phyloP scores from a whole-genome alignment of 2,113 vertebrate species.

The Dunckerocampus dactyliophorus region DNA sequence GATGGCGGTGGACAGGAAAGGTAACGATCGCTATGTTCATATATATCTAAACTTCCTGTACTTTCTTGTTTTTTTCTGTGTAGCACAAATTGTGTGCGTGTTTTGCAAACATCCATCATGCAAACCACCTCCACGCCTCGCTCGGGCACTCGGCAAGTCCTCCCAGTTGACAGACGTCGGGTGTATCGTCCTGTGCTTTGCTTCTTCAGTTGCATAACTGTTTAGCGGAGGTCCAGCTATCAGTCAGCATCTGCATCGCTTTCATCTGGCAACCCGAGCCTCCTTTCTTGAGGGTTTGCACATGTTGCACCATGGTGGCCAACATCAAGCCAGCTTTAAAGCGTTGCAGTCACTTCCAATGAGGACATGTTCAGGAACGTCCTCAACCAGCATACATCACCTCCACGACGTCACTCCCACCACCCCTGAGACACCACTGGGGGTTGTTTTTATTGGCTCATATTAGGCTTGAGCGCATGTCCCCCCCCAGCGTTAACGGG shows the following conservation, averaged over 20 bases:
- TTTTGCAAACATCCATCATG: background rate
- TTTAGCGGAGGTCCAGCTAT: constrained; percentile 35
- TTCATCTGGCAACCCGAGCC: constrained; percentile 35
- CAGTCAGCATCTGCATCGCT: constrained; percentile 14
- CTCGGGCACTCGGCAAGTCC: constrained; percentile 7
- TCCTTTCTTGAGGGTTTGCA: constrained; percentile 14
- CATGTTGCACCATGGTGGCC: no score
- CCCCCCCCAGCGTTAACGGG: constrained; percentile 6
- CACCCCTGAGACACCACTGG: background rate
- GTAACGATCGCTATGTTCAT: no score
- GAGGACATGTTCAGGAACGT: constrained; percentile 6
- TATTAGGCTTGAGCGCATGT: constrained; percentile 12
- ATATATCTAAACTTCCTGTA: no score
- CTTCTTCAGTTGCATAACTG: constrained; percentile 54
- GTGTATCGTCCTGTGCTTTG: constrained; percentile 17
- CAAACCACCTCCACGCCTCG: constrained; percentile 4
- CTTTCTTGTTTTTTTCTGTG: background rate
- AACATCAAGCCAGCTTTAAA: background rate
- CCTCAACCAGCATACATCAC: constrained; percentile 18
- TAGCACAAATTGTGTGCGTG: background rate
- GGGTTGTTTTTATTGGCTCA: constrained; percentile 40
- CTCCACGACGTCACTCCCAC: constrained; percentile 1
- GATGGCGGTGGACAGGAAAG: no score
- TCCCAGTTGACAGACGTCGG: constrained; percentile 16
- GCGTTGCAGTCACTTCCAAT: background rate